phyloP scores from a whole-genome alignment of 2,113 vertebrate species.

The Alethe diademata region DNA sequence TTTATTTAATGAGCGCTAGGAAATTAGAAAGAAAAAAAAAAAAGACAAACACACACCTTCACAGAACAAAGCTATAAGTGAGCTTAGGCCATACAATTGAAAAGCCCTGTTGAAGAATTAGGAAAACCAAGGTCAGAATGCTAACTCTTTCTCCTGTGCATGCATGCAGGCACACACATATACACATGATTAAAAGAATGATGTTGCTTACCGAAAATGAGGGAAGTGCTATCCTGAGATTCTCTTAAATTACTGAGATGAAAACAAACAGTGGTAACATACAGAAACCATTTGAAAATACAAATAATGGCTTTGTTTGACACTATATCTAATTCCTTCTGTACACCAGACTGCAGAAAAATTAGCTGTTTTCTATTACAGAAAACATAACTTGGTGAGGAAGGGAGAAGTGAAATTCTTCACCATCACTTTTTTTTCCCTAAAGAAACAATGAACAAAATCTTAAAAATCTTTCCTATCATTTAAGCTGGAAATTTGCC shows the following conservation, averaged over 20 bases:
- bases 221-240: neutral
- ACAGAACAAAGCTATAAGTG: neutral
- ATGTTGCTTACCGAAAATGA: neutral
- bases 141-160: neutral
- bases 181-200: neutral
- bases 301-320: neutral
- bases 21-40: neutral
- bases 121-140: neutral
- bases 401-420: neutral
- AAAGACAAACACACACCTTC: neutral
- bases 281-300: neutral
- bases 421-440: neutral
- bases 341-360: neutral
- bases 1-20: neutral
- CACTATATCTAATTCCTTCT: neutral
- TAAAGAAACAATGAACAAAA: neutral
- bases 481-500: neutral
- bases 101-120: neutral
- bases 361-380: neutral
- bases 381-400: neutral
- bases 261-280: neutral
- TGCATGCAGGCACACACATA: accelerated
- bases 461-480: neutral
- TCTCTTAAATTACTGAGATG: neutral
- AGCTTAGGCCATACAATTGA: neutral